Evolutionary conservation across 2,797 vertebrate species (phyloP), one percentile per base, ranked within the genome.

Genomic region (Eleutherodactylus coqui): DNA sequence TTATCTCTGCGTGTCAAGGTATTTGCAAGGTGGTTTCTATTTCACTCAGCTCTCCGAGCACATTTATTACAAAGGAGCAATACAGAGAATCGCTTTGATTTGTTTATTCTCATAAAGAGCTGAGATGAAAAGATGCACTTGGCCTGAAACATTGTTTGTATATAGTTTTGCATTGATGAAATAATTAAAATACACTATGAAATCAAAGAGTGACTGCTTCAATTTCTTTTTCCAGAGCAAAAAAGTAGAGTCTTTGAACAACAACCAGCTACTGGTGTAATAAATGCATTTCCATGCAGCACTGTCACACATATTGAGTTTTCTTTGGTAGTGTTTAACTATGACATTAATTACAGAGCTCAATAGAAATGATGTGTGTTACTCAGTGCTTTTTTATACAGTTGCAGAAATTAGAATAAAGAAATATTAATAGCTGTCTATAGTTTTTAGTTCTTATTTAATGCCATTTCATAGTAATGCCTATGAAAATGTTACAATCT

Each of bases 171-270:
- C 55, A 87, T 80, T 84, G 82, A 87, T 83, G 36, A 79, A 84
- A 83, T 87, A 79, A 87, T 87, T 87, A 67, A 80, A 87, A 75
- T 75, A 53, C 64, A 41, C 43, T 75, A 53, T 49, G 73, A 87
- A 84, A 79, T 83, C 53, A 73, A 83, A 87, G 76, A 72, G 45
- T 43, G 69, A 64, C 53, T 38, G 60, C 17, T 64, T 60, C 43
- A 21, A 60, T 73, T 79, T 75, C 43, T 55, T 67, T 29, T 82
- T 84, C 51, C 21, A 17, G n/a, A 62, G 24, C 55, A 58, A 77
- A 60, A 45, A 75, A 49, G 6, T 67, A 75, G n/a, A 72, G 27
- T 24, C 34, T 82, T 64, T 84, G 4, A 84, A 72, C 11, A 53
- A 64, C 24, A 49, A 70, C 41, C n/a, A 62, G 43, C n/a, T 43